phyloP scores from a whole-genome alignment of 2,113 vertebrate species.

The Sterna hirundo region DNA sequence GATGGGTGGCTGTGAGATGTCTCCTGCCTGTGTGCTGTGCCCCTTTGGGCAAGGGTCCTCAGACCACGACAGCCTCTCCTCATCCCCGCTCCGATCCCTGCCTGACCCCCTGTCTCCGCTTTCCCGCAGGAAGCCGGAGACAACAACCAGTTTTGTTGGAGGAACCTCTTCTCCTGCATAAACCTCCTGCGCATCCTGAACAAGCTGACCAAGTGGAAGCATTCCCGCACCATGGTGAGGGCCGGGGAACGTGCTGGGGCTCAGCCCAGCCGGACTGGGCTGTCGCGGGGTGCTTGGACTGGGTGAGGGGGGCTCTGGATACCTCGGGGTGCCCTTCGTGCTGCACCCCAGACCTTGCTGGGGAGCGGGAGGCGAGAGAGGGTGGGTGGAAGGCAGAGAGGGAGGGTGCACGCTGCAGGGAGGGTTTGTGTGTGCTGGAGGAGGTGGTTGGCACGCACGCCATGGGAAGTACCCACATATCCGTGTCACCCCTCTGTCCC shows the following conservation, averaged over 20 bases:
- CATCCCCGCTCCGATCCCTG: accelerated
- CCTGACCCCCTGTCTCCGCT: background rate
- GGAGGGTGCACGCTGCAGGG: accelerated
- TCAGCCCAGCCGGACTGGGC: background rate
- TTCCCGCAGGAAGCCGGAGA: slow-evolving; percentile 91
- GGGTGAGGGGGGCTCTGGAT: background rate
- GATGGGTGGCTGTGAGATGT: background rate
- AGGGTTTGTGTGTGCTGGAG: too few relatives aligned
- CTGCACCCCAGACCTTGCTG: accelerated
- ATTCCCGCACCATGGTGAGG: slow-evolving; percentile 96
- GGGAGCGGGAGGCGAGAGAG: accelerated
- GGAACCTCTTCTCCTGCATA: slow-evolving; percentile 97
- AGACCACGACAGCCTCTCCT: background rate
- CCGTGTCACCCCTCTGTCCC: background rate
- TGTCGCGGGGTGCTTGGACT: accelerated
- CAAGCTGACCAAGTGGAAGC: slow-evolving; percentile 99
- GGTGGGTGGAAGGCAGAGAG: background rate
- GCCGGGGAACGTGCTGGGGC: accelerated
- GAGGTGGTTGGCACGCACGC: background rate
- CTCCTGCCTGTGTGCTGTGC: background rate
- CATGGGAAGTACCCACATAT: accelerated
- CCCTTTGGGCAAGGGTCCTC: background rate
- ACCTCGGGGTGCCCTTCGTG: background rate
- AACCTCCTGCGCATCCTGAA: slow-evolving; percentile 96
- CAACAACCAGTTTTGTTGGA: slow-evolving; percentile 98